Percentiles rank a stretch among this genome's conserved stretches.
These are phyloP conservation scores for Antheraea mylitta DNA, from an alignment of 1,140 invertebrate species.

Conservation along the genomic window DNA sequence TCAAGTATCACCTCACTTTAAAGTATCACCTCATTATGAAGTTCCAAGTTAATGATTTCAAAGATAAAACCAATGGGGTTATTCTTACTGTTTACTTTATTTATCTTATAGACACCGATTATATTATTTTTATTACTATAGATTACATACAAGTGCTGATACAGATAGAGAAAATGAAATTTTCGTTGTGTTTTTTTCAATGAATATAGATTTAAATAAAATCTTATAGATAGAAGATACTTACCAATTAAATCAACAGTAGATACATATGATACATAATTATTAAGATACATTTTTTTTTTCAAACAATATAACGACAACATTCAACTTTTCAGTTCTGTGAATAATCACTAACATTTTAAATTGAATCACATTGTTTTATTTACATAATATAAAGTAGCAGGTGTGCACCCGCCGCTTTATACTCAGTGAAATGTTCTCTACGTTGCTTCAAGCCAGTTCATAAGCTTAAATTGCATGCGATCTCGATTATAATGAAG, in stretches of 20 bases:
- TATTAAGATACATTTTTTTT: constrained; percentile 45
- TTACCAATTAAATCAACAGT: constrained; percentile 74
- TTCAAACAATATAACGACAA: constrained; percentile 74
- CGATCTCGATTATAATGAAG: constrained; percentile 41
- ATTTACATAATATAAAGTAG: constrained; percentile 33
- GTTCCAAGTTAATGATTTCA: neutral
- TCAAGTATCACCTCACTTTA: neutral
- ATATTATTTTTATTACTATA: constrained; percentile 11
- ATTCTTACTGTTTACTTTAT: constrained; percentile 27
- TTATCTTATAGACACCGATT: constrained; percentile 70
- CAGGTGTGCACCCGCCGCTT: neutral
- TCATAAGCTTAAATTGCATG: constrained; percentile 29
- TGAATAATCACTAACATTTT: constrained; percentile 68
- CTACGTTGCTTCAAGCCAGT: constrained; percentile 23
- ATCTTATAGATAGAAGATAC: constrained; percentile 44
- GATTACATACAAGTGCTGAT: constrained; percentile 2
- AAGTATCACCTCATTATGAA: neutral
- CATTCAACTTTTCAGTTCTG: constrained; percentile 77
- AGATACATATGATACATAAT: constrained; percentile 70
- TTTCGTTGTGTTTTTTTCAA: constrained; percentile 54
- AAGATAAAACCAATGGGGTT: constrained; percentile 25
- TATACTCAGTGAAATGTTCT: neutral
- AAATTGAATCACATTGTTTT: constrained; percentile 50
- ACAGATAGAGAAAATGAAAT: constrained; percentile 12
- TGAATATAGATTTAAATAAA: constrained; percentile 12